Conservation (phyloP, 2,888 invertebrate species). For the Agrotis exclamationis region DNA sequence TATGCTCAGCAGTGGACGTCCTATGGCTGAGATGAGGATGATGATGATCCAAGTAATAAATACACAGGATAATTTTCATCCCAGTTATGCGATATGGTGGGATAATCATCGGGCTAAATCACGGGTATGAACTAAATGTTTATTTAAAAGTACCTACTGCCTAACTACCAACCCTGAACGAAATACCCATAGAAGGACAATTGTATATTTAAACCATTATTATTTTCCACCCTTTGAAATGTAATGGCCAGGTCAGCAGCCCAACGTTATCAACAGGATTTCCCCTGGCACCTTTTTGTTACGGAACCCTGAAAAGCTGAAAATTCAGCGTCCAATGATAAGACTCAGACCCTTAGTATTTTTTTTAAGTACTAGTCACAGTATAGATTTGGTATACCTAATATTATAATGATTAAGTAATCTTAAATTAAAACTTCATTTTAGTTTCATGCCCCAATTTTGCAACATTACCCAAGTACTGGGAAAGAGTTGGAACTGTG, state of each 20-base stretch:
- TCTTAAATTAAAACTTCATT: not conserved
- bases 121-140: too few species aligned
- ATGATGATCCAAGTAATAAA: too few species aligned
- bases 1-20: too few species aligned
- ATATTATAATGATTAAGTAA: too few species aligned
- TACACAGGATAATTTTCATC: too few species aligned
- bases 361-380: not conserved
- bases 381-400: too few species aligned
- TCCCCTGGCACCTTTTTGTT: constrained; percentile 1
- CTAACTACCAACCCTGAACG: not conserved
- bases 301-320: constrained; percentile 4
- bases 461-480: not conserved
- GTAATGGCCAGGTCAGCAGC: not conserved
- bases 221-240: not conserved
- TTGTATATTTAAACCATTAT: not conserved
- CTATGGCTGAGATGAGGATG: too few species aligned
- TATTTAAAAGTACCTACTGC: not conserved
- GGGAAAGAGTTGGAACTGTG: constrained; percentile 12
- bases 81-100: too few species aligned
- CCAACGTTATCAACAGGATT: constrained; percentile 11
- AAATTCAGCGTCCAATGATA: not conserved
- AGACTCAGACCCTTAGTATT: not conserved
- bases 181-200: not conserved
- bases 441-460: not conserved
- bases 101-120: too few species aligned